Conservation (phyloP, 2,888 invertebrate genomes). For the Ochropleura leucogaster region DNA sequence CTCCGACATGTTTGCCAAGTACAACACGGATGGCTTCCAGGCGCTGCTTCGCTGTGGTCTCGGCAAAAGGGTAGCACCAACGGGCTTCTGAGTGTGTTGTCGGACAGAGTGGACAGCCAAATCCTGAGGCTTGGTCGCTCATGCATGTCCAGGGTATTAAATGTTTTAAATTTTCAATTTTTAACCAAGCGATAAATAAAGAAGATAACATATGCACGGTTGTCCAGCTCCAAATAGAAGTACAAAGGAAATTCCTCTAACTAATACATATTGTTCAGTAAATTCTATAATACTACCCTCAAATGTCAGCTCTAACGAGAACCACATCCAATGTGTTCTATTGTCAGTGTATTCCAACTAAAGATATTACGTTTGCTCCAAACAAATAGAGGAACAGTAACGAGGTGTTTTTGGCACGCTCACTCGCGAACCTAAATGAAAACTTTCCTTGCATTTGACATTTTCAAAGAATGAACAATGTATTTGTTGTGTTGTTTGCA, state of each 20-base stretch:
- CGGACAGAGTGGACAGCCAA: too few species aligned
- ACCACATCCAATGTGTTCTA: slow-evolving; percentile 18
- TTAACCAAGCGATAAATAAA: too few species aligned
- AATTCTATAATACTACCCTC: background rate
- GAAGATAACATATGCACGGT: background rate
- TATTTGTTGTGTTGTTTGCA: background rate
- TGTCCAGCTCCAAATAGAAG: background rate
- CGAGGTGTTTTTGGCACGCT: slow-evolving; percentile 58
- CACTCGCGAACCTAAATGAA: slow-evolving; percentile 31
- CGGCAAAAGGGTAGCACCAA: too few species aligned
- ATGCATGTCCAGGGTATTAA: too few species aligned
- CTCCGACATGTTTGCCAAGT: too few species aligned
- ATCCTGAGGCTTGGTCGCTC: too few species aligned
- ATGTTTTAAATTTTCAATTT: too few species aligned
- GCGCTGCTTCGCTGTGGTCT: too few species aligned
- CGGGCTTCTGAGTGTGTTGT: too few species aligned
- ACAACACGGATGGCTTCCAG: too few species aligned
- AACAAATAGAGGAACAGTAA: slow-evolving; percentile 30
- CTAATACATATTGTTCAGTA: slow-evolving; percentile 5
- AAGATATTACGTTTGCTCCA: slow-evolving; percentile 43
- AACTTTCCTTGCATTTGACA: slow-evolving; percentile 48
- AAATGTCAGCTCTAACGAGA: slow-evolving; percentile 36
- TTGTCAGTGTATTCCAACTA: slow-evolving; percentile 49
- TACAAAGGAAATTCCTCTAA: slow-evolving; percentile 28
- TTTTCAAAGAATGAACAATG: slow-evolving; percentile 42